These are phyloP conservation scores for Oryctolagus cuniculus DNA, from an alignment of 2,113 vertebrate species.

Conservation along the genomic window DNA sequence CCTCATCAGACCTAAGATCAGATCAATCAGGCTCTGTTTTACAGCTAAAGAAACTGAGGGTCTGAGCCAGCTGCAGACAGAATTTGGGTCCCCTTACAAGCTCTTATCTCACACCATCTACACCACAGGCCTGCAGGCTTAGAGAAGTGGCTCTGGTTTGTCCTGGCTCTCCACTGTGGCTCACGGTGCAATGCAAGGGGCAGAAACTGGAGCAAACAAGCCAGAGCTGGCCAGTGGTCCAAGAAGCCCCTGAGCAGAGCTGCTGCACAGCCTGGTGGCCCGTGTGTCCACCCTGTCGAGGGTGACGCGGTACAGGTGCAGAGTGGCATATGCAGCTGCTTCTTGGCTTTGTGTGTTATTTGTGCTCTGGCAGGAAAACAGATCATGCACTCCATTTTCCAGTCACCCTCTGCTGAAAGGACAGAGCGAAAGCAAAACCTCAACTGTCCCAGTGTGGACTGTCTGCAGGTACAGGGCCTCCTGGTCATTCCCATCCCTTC, in stretches of 20 bases:
- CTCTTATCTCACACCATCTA: not conserved
- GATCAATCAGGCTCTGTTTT: not conserved
- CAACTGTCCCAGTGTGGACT: not conserved
- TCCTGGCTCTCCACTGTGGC: not conserved
- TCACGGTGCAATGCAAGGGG: not conserved
- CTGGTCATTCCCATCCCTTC: too few relatives aligned
- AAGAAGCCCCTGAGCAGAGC: not conserved
- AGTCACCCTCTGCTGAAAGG: not conserved
- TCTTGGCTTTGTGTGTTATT: not conserved
- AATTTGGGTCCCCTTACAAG: not conserved
- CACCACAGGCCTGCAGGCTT: not conserved
- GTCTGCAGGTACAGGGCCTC: rapidly evolving
- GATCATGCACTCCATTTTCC: not conserved
- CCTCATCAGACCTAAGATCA: not conserved
- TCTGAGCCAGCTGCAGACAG: not conserved
- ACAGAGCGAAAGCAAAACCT: constrained; percentile 3
- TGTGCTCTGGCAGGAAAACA: not conserved
- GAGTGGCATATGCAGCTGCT: not conserved
- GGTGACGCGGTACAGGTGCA: not conserved
- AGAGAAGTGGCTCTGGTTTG: not conserved
- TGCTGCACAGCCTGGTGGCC: not conserved
- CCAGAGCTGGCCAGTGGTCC: not conserved
- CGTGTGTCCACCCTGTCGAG: not conserved
- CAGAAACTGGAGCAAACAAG: not conserved
- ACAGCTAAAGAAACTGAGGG: not conserved